Percentiles rank a stretch among this genome's conserved stretches.
These are phyloP conservation scores for Grammomys surdaster DNA, from an alignment of 2,113 vertebrate genomes.

Conservation along the genomic window DNA sequence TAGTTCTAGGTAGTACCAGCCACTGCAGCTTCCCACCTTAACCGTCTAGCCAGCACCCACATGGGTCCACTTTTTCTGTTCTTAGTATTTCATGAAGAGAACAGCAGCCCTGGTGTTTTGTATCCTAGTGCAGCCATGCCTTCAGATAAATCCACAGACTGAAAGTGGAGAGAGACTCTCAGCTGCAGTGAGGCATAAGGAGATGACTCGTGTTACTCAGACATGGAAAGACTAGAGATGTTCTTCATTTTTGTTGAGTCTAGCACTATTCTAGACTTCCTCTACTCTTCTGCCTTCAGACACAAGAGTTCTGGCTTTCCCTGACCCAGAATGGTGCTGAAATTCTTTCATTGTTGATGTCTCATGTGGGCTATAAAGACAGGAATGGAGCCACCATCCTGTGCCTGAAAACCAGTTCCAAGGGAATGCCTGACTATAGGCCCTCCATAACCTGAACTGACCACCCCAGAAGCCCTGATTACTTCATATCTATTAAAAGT, in stretches of 20 bases:
- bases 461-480: background rate
- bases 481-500: background rate
- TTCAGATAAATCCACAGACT: fast-evolving
- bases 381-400: fast-evolving
- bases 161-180: background rate
- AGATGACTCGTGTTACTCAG: fast-evolving
- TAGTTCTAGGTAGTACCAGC: no score
- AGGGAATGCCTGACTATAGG: background rate
- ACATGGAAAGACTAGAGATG: fast-evolving
- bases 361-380: background rate
- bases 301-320: background rate
- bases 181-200: fast-evolving
- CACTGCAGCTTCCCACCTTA: fast-evolving
- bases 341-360: background rate
- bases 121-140: fast-evolving
- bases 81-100: no score
- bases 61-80: background rate
- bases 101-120: background rate
- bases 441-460: no score
- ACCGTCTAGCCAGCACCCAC: background rate
- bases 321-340: background rate
- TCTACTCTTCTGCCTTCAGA: background rate
- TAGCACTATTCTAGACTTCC: background rate
- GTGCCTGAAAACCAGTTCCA: background rate
- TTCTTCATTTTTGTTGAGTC: background rate